Conservation (phyloP, 2,797 vertebrate species). For the Adelosebastes latens region DNA sequence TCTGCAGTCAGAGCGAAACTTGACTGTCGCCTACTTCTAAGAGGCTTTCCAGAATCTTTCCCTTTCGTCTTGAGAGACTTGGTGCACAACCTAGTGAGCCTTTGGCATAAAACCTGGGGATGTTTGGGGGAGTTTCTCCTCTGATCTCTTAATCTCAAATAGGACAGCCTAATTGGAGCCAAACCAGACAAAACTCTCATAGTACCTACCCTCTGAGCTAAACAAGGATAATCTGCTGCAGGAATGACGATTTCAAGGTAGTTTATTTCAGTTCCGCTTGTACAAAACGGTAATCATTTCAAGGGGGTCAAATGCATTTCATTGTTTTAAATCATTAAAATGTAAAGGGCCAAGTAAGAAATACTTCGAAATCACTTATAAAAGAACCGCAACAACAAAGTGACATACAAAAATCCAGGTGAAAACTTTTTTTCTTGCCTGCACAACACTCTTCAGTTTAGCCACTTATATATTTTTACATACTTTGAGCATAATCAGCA, state of each 20-base stretch:
- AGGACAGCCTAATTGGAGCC: conserved; percentile 49
- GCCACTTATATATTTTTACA: not conserved
- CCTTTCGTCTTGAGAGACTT: conserved; percentile 22
- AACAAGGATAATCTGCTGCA: conserved; percentile 35
- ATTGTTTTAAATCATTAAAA: not conserved
- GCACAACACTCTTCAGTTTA: not conserved
- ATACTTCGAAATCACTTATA: not conserved
- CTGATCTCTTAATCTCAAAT: conserved; percentile 59
- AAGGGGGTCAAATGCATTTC: not conserved
- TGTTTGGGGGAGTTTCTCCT: conserved; percentile 25
- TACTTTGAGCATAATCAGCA: not conserved
- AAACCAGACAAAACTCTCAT: conserved; percentile 50
- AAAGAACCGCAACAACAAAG: not conserved
- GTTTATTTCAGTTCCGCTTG: conserved; percentile 22
- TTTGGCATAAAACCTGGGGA: conserved; percentile 37
- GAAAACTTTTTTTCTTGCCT: not conserved
- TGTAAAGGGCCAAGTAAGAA: not conserved
- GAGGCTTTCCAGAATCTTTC: conserved; percentile 19
- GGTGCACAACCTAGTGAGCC: conserved; percentile 9
- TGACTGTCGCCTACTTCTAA: conserved; percentile 3
- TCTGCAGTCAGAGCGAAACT: not conserved
- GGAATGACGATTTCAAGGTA: conserved; percentile 15
- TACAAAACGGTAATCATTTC: not conserved
- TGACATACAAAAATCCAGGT: not conserved
- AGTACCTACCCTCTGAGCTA: conserved; percentile 13